phyloP scores from a whole-genome alignment of 1,140 invertebrate species.

The Drosophila nigromelanica region DNA sequence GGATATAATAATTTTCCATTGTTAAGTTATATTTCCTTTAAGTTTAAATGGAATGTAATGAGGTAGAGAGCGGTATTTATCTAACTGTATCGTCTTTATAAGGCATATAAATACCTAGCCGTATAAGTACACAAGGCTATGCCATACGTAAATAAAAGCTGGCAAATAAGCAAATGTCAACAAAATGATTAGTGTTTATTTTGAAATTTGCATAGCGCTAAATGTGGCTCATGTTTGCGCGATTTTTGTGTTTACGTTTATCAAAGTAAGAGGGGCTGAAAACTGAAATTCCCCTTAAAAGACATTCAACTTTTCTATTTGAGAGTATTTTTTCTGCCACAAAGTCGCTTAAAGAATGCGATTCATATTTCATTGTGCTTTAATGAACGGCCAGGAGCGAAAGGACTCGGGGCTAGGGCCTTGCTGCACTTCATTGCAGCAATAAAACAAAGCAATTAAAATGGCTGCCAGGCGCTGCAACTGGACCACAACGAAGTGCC shows the following conservation, averaged over 20 bases:
- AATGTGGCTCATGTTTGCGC: constrained; percentile 52
- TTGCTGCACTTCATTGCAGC: constrained; percentile 50
- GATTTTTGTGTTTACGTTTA: constrained; percentile 54
- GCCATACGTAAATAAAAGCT: constrained; percentile 16
- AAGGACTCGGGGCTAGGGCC: neutral
- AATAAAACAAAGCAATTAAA: constrained; percentile 77
- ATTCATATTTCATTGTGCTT: constrained; percentile 26
- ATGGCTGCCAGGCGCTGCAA: constrained; percentile 47
- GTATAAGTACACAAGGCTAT: constrained; percentile 32
- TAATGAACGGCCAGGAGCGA: neutral
- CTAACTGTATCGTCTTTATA: constrained; percentile 35
- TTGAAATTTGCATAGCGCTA: constrained; percentile 62
- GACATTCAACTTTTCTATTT: constrained; percentile 18
- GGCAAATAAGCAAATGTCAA: constrained; percentile 56
- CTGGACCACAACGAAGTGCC: constrained; percentile 17
- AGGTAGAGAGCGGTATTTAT: constrained; percentile 26
- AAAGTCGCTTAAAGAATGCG: neutral
- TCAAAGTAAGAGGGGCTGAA: constrained; percentile 12
- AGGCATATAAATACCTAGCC: constrained; percentile 48
- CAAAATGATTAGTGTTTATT: constrained; percentile 64
- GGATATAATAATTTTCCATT: constrained; percentile 4
- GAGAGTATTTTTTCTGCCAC: neutral
- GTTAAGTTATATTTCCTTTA: neutral
- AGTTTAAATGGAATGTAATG: constrained; percentile 1
- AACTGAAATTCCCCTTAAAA: constrained; percentile 3